These are phyloP conservation scores for Smittia sp. DNA, from an alignment of 2,888 invertebrate genomes.

Conservation along the genomic window DNA sequence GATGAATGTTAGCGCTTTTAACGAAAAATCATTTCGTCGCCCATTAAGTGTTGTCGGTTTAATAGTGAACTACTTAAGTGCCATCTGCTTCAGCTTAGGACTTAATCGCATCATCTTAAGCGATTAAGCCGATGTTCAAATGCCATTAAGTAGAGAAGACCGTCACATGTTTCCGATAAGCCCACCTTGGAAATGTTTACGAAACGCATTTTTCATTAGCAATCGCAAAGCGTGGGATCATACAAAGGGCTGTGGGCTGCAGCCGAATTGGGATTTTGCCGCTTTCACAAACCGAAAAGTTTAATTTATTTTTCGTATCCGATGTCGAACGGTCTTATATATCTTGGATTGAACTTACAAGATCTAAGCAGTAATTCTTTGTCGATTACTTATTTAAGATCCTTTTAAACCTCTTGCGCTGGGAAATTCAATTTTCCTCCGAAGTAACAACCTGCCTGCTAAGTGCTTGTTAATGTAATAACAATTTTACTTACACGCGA, in stretches of 20 bases:
- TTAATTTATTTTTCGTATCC: background rate
- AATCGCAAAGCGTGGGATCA: background rate
- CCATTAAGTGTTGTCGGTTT: no score
- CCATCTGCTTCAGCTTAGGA: background rate
- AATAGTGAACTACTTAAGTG: no score
- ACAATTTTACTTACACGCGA: slow-evolving; percentile 7
- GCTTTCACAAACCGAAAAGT: background rate
- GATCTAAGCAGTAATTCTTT: no score
- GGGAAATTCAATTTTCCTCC: background rate
- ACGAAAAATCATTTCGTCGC: background rate
- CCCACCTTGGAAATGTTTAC: background rate
- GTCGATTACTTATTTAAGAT: no score
- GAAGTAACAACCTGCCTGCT: slow-evolving; percentile 20
- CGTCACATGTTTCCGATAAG: background rate
- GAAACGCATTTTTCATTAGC: slow-evolving; percentile 18
- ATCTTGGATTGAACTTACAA: no score
- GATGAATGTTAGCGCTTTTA: background rate
- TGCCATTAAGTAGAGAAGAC: no score
- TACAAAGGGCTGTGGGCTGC: background rate
- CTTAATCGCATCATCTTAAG: background rate
- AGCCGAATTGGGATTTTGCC: background rate
- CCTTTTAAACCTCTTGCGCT: no score
- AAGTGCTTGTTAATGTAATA: slow-evolving; percentile 38
- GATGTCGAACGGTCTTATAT: background rate
- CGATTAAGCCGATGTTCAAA: background rate